Percentiles rank a stretch among this genome's conserved stretches.
Evolutionary conservation across 2,797 vertebrate species (phyloP).

Genomic region (Amblyraja radiata): DNA sequence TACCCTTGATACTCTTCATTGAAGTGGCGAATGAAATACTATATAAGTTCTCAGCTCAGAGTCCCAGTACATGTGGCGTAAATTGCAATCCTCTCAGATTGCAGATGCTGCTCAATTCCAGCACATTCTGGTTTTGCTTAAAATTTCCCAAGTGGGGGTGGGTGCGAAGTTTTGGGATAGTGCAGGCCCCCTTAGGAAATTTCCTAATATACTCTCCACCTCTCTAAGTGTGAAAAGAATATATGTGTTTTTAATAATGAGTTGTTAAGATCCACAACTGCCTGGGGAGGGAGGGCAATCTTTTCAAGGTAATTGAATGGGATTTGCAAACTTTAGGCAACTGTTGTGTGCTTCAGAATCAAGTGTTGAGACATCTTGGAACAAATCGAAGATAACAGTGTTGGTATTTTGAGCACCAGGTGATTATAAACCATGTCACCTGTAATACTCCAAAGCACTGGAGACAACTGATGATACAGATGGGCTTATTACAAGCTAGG

Average conservation of each 20-base stretch:
- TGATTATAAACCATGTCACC: not conserved
- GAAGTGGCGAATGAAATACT: not conserved
- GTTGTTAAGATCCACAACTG: not conserved
- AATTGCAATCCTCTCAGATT: too few relatives aligned
- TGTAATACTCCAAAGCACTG: not conserved
- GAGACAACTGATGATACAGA: not conserved
- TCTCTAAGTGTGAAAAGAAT: not conserved
- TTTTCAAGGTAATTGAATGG: not conserved
- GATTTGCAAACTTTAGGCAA: not conserved
- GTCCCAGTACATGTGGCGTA: too few relatives aligned
- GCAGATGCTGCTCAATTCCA: too few relatives aligned
- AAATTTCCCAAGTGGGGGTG: not conserved
- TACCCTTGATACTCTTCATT: not conserved
- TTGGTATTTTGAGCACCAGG: not conserved
- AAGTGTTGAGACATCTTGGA: not conserved
- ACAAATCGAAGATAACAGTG: not conserved
- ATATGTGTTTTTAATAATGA: not conserved
- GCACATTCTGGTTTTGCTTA: too few relatives aligned
- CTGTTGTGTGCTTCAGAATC: not conserved
- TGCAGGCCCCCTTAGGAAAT: not conserved
- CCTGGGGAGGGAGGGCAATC: not conserved
- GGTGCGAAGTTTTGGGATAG: too few relatives aligned
- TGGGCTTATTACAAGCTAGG: not conserved
- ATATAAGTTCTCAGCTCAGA: too few relatives aligned
- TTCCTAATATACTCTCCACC: not conserved